Percentiles rank a stretch among this genome's conserved stretches.
Conservation (phyloP, 2,797 vertebrate genomes). For the Manis crassicaudata region DNA sequence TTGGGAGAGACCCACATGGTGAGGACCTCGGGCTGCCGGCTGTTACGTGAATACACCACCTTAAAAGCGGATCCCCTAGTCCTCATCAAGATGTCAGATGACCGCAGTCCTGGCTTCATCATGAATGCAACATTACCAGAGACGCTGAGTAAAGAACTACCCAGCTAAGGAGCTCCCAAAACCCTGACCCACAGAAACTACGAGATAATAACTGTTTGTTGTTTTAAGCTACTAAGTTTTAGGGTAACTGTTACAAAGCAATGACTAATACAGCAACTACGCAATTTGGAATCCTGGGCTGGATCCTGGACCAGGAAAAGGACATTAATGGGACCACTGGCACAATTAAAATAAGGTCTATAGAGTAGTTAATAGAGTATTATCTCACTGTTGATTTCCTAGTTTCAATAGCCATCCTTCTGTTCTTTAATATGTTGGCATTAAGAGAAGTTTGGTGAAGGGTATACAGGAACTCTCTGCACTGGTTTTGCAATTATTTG, state of each 20-base stretch:
- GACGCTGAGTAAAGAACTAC: not conserved
- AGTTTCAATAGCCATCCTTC: not conserved
- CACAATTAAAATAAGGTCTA: not conserved
- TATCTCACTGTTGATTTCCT: not conserved
- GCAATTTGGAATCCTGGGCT: not conserved
- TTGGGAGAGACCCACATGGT: too few relatives aligned
- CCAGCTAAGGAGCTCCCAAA: not conserved
- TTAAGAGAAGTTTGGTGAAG: not conserved
- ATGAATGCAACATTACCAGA: not conserved
- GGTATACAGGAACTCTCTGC: not conserved
- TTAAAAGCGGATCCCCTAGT: not conserved
- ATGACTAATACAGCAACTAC: not conserved
- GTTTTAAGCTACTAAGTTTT: not conserved
- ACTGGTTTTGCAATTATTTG: too few relatives aligned
- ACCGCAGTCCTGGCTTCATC: not conserved
- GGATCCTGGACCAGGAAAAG: not conserved
- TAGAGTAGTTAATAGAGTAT: not conserved
- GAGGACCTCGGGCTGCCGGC: not conserved
- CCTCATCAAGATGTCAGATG: not conserved
- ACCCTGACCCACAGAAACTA: not conserved
- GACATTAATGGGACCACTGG: not conserved
- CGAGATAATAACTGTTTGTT: not conserved
- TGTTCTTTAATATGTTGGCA: not conserved
- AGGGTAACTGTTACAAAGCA: not conserved
- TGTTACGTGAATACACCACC: not conserved